Evolutionary conservation across 2,797 vertebrate genomes (phyloP).

Genomic region (Etheostoma perlongum): DNA sequence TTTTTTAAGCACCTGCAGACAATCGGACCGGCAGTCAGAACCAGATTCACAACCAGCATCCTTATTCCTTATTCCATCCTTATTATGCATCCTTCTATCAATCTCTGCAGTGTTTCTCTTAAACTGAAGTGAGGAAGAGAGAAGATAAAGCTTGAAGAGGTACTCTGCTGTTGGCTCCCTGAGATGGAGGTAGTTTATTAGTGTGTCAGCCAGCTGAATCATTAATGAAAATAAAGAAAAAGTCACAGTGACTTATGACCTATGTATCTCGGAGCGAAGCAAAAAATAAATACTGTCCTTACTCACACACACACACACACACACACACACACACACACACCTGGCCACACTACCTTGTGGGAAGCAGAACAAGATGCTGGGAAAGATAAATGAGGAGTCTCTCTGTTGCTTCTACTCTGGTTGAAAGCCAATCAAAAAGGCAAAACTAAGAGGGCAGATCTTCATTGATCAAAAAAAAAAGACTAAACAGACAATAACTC

Average conservation of each 20-base stretch:
- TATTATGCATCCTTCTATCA: background rate
- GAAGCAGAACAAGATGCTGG: conserved; percentile 40
- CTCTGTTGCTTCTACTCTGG: conserved; percentile 25
- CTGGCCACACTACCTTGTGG: conserved; percentile 11
- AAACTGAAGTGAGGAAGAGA: conserved; percentile 8
- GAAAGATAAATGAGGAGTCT: conserved; percentile 62
- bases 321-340: conserved; percentile 5
- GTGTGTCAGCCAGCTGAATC: conserved; percentile 50
- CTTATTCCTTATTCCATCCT: too few relatives aligned
- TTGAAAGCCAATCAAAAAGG: conserved; percentile 45
- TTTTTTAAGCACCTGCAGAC: background rate
- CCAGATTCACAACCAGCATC: background rate
- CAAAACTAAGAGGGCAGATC: conserved; percentile 52
- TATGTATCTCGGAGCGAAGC: conserved; percentile 18
- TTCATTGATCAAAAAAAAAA: conserved; percentile 58
- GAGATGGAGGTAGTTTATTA: conserved; percentile 30
- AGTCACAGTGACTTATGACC: conserved; percentile 55
- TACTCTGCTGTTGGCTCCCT: background rate
- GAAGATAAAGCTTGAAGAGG: conserved; percentile 22
- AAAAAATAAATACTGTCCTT: conserved; percentile 37
- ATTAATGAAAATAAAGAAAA: conserved; percentile 57
- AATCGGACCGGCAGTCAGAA: background rate
- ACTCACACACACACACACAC: conserved; percentile 8
- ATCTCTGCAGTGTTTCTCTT: conserved; percentile 5
- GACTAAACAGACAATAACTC: conserved; percentile 43